Base-by-base conservation (phyloP, 2,113 vertebrate genomes). In the Centrocercus urophasianus region DNA sequence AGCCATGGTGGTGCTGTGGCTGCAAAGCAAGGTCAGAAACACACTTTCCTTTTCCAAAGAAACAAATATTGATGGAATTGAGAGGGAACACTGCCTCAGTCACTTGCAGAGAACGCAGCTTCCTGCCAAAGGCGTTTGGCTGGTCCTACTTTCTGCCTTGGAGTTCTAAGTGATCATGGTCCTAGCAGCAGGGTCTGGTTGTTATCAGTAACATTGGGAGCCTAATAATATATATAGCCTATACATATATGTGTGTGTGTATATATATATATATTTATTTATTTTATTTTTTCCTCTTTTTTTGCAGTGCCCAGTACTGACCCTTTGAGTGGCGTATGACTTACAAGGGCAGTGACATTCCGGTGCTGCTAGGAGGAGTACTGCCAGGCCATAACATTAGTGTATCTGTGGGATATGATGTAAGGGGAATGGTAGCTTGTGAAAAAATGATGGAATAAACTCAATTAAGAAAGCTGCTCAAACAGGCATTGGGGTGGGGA, bases 381-480 rank as follows among this genome's bases (percentile, higher is more conserved):
- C 45, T 87, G 71, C 21, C 74, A 73, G 50, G 17, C 82, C 50
- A n/a, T 80, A 85, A 42, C 79, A 11, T 38, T 38, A 32, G 74
- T 65, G 88, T 78, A 19, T 64, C 42, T 77, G 64, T 4, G 19
- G 25, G 21, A 24, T 71, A 19, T 45, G 17, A 9, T n/a, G 32
- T 71, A 75, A 66, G 82, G 42, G 86, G 89, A 89, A 47, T 25
- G 15, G 13, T 79, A 4, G 11, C 74, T 30, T 34, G 42, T 74
- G 47, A 70, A 54, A 65, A 87, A 66, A 70, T 8, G 38, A 78
- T 73, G 50, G 64, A 77, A 65, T 52, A 34, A 77, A 43, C 42
- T 93, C 74, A 50, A 7, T 85, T 92, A 86, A 86, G 38, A 47
- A 60, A 56, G 57, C 60, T 89, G 56, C 66, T 93, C 71, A 63